Percentiles rank a stretch among this genome's conserved stretches.
phyloP scores from a whole-genome alignment of 1,140 invertebrate genomes.

The Neodiprion lecontei region DNA sequence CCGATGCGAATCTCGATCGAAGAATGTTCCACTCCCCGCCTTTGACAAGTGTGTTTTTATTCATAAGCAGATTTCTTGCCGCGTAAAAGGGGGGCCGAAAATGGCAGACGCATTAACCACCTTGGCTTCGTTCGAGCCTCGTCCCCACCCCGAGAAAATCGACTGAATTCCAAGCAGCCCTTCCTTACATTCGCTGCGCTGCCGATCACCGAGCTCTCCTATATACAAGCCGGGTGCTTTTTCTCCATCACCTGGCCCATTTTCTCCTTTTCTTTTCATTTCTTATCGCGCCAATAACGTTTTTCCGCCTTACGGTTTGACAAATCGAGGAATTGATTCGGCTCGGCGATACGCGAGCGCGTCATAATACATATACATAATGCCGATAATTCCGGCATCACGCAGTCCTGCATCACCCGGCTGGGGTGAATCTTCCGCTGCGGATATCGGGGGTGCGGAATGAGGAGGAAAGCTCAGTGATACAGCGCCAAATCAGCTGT shows the following conservation, averaged over 20 bases:
- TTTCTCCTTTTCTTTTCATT: background rate
- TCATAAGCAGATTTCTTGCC: slow-evolving; percentile 11
- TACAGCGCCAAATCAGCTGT: background rate
- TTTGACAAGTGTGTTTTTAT: slow-evolving; percentile 13
- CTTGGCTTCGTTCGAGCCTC: background rate
- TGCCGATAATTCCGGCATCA: background rate
- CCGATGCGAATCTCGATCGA: background rate
- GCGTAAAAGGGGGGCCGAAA: background rate
- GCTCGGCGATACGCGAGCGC: background rate
- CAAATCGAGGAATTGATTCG: slow-evolving; percentile 14
- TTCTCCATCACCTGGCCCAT: too few relatives aligned
- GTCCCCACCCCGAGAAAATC: background rate
- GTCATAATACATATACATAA: slow-evolving; percentile 1
- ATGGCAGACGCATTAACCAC: slow-evolving; percentile 1
- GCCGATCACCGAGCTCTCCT: background rate
- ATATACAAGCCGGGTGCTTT: too few relatives aligned
- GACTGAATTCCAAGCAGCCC: background rate
- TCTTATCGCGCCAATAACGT: slow-evolving; percentile 14
- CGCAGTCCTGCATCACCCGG: background rate
- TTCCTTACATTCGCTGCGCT: background rate
- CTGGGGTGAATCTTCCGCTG: background rate
- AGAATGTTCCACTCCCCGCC: background rate
- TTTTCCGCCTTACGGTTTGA: slow-evolving; percentile 10
- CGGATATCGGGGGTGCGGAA: too few relatives aligned
- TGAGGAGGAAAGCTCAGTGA: background rate